These are phyloP conservation scores for Pediacus dermestoides DNA, from an alignment of 2,888 invertebrate genomes.

Conservation along the genomic window DNA sequence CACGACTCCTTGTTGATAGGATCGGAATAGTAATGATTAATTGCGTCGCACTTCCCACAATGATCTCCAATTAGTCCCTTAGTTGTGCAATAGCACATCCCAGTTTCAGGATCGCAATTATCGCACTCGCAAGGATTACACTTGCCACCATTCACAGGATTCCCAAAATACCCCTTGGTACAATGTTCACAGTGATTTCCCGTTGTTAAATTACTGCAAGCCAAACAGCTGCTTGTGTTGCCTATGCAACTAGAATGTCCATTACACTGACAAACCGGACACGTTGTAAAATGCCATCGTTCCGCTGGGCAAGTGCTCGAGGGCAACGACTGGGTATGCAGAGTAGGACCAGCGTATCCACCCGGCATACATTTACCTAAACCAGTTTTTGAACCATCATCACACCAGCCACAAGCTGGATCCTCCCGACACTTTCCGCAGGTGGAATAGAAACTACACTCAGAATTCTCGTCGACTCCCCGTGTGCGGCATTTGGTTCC, in stretches of 20 bases:
- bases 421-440: slow-evolving; percentile 80
- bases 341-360: slow-evolving; percentile 58
- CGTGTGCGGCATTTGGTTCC: slow-evolving; percentile 47
- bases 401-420: slow-evolving; percentile 98
- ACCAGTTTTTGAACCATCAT: slow-evolving; percentile 89
- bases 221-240: slow-evolving; percentile 69
- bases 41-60: slow-evolving; percentile 93
- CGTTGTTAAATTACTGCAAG: slow-evolving; percentile 79
- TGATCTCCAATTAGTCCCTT: slow-evolving; percentile 94
- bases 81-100: slow-evolving; percentile 94
- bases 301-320: slow-evolving; percentile 62
- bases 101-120: slow-evolving; percentile 86
- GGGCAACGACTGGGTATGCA: slow-evolving; percentile 53
- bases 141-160: slow-evolving; percentile 89
- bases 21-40: slow-evolving; percentile 92
- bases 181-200: slow-evolving; percentile 88
- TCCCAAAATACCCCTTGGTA: slow-evolving; percentile 83
- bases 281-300: slow-evolving; percentile 93
- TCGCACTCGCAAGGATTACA: slow-evolving; percentile 92
- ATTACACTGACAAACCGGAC: slow-evolving; percentile 92
- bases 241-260: slow-evolving; percentile 83
- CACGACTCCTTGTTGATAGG: slow-evolving; percentile 89
- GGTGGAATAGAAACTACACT: slow-evolving; percentile 71
- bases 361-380: slow-evolving; percentile 86
- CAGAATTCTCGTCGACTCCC: slow-evolving; percentile 54